These are phyloP conservation scores for Halocynthia aurantium DNA, from an alignment of 23 tunicate genomes.

Conservation along the genomic window DNA sequence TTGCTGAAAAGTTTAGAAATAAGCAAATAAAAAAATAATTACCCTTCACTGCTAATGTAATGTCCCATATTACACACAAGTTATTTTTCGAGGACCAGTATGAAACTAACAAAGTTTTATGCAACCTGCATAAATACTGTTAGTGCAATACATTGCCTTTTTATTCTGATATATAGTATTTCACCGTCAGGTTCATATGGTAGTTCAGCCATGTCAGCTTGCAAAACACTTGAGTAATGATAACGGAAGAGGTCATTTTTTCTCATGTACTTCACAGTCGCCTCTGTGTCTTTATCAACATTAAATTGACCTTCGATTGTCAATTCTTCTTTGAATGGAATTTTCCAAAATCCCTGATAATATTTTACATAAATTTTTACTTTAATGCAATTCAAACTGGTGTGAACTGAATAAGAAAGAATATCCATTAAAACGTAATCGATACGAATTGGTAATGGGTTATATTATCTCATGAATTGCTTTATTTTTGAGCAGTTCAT, in stretches of 20 bases:
- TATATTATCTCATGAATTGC: background rate
- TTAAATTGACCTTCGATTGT: background rate
- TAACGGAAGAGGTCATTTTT: background rate
- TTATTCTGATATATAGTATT: no score
- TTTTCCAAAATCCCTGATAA: slow-evolving; percentile 16
- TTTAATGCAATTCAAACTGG: background rate
- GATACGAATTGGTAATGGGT: no score
- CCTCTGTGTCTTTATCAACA: background rate
- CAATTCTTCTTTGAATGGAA: slow-evolving; percentile 3
- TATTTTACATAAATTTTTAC: background rate
- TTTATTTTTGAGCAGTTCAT: background rate
- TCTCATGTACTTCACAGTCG: background rate
- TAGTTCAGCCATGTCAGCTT: slow-evolving; percentile 7
- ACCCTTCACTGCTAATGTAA: no score
- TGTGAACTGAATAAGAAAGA: background rate
- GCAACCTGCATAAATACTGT: no score
- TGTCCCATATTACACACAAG: no score
- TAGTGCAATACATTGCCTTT: no score
- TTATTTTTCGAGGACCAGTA: no score
- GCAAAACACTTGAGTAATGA: background rate
- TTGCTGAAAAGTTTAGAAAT: background rate
- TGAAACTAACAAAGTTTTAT: no score
- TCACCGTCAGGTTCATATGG: slow-evolving; percentile 4
- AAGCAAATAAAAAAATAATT: no score
- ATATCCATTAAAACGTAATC: background rate